Conservation (phyloP, 2,113 vertebrate species). For the Micronycteris hirsuta region DNA sequence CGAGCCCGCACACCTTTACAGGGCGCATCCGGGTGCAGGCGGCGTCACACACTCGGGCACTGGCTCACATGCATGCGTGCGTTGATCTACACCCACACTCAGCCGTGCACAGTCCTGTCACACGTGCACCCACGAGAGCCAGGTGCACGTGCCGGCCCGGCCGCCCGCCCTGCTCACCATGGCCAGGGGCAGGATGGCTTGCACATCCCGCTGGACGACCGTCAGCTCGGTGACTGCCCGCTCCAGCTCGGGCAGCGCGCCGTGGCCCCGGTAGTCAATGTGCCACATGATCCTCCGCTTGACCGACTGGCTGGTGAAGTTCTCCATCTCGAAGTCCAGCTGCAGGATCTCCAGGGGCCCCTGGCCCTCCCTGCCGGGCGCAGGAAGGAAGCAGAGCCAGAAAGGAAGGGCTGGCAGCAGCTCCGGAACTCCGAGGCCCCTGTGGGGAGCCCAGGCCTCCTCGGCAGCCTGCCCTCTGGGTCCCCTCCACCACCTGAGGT, state of each 20-base stretch:
- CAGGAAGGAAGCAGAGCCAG: neutral
- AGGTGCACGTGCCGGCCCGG: accelerated
- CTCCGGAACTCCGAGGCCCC: neutral
- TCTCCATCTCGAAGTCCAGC: slow-evolving; percentile 99
- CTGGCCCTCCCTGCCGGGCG: slow-evolving; percentile 82
- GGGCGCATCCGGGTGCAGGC: neutral
- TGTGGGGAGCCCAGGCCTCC: neutral
- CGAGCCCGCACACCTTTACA: neutral
- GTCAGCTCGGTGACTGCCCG: slow-evolving; percentile 96
- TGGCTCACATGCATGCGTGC: accelerated
- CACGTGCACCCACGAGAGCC: accelerated
- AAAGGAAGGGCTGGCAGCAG: neutral
- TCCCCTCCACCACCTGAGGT: neutral
- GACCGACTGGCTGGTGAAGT: slow-evolving; percentile 98
- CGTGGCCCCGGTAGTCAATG: slow-evolving; percentile 93
- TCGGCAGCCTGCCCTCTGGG: accelerated
- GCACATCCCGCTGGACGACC: slow-evolving; percentile 95
- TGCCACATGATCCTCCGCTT: slow-evolving; percentile 99
- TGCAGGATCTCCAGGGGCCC: slow-evolving; percentile 93
- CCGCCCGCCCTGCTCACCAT: slow-evolving; percentile 87
- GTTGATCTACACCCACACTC: accelerated
- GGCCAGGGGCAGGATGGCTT: slow-evolving; percentile 95
- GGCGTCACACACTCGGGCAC: accelerated
- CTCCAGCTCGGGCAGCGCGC: slow-evolving; percentile 89
- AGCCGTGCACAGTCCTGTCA: neutral